Evolutionary conservation across 2,113 vertebrate genomes (phyloP), one percentile per base, ranked within the genome.

Genomic region (Leptosomus discolor): DNA sequence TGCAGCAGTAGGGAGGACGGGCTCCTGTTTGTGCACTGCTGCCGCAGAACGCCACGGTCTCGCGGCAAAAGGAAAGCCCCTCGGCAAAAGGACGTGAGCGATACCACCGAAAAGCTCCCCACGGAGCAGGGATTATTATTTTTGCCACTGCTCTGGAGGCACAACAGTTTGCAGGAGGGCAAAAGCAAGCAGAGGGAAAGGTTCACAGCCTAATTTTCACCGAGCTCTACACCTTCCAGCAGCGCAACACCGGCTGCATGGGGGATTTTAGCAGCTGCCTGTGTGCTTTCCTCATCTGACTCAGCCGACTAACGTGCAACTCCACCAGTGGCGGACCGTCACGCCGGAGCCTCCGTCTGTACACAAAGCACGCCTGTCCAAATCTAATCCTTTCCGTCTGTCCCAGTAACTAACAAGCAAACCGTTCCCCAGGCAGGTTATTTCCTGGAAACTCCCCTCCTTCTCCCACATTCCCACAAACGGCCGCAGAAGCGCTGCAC

Each of bases 1-100:
- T 6, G 54, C 0, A 27, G n/a, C n/a, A 32, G 24, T 1, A 12
- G 48, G 0, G 4, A 85, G 48, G 84, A 20, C 24, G 5, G 32
- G 69, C 61, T 70, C 24, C 69, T 32, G 27, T 36, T 12, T n/a
- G 29, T 15, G 70, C 43, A 2, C 32, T 8, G 50, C 58, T 61
- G 20, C n/a, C 18, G 53, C 22, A 80, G 26, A 69, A 43, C 13
- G 37, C 51, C 18, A 5, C 26, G 48, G 71, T 15, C 60, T 74
- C 2, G 5, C 3, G 61, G 90, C 15, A 21, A 20, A 84, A 61
- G 14, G 37, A 74, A 77, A 86, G 71, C 4, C 6, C 6, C 34
- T n/a, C 74, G 21, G 6, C 32, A 10, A 34, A 45, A 68, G 32
- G 39, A 71, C 13, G 37, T 34, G 60, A 41, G 17, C 9, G 82